Evolutionary conservation across 2,888 invertebrate genomes (phyloP), one percentile per base, ranked within the genome.

Genomic region (Morpho achilles): DNA sequence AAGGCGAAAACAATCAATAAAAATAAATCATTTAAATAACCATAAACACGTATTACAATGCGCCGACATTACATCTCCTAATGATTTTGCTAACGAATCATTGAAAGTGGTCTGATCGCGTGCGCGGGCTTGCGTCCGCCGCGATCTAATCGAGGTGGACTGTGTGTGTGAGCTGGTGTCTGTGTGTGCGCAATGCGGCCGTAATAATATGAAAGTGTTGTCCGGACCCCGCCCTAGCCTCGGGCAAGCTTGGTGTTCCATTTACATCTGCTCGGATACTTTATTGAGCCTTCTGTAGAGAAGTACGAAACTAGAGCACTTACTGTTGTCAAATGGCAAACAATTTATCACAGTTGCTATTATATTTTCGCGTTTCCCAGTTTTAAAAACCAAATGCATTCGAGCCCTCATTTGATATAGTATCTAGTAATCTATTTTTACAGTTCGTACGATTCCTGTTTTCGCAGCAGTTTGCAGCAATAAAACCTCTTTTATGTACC

Each of bases 21-120:
- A 89, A 89, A 90, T 90, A 89, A 88, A 90, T 89, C 89, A 90
- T 90, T 90, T 89, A 88, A 89, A 90, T 89, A 88, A 87, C 86
- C 85, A 88, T 89, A 89, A 90, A 89, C 89, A 87, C 84, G 84
- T 82, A 86, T 81, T 87, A 89, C 89, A 90, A 88, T 88, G 82
- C 84, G 79, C 82, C 84, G 81, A 81, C 84, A 89, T 87, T 89
- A 88, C 88, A 88, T 89, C 88, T 88, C 83, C 86, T 90, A 90
- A 90, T 89, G 89, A 89, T 88, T 90, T 87, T 81, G 89, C 89
- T 90, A 90, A 90, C 89, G 89, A 90, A 89, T 88, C 87, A 90
- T 89, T 88, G 89, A 89, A 87, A 88, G 89, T 88, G 83, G 84
- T 84, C 73, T 76, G 80, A 86, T 88, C 87, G 89, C 88, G 88